Evolutionary conservation across 2,888 invertebrate genomes (phyloP).

Genomic region (Coleophora flavipennella): DNA sequence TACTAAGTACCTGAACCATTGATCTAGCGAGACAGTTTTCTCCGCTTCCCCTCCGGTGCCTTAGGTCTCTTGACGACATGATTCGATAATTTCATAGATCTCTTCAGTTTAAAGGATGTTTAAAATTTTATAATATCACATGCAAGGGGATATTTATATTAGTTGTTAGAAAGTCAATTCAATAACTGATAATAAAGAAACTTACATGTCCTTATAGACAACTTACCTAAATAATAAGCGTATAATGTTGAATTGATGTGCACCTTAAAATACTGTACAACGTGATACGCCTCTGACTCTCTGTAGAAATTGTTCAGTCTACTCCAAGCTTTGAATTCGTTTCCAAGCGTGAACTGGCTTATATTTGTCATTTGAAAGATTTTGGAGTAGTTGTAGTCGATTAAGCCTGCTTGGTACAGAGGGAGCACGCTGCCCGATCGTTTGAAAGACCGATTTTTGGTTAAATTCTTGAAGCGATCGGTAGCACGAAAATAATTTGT

Average conservation of each 20-base stretch:
- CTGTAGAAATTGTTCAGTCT: conserved; percentile 12
- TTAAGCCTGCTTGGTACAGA: conserved; percentile 35
- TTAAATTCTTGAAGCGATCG: conserved; percentile 39
- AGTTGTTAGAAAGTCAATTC: too few species aligned
- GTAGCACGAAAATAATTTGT: conserved; percentile 41
- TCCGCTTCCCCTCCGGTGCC: too few species aligned
- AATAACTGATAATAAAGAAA: too few species aligned
- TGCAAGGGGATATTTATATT: too few species aligned
- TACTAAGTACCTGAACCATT: too few species aligned
- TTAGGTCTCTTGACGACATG: too few species aligned
- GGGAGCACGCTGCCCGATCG: conserved; percentile 25
- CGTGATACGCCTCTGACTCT: conserved; percentile 22
- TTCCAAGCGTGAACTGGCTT: conserved; percentile 31
- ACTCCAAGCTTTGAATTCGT: conserved; percentile 21
- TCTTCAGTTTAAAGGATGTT: too few species aligned
- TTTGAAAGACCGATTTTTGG: conserved; percentile 33
- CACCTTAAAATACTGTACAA: conserved; percentile 59
- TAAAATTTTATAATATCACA: too few species aligned
- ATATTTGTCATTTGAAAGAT: conserved; percentile 41
- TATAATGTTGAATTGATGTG: conserved; percentile 53
- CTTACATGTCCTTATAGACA: too few species aligned
- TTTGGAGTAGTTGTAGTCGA: conserved; percentile 39
- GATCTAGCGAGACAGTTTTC: too few species aligned
- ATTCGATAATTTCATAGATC: too few species aligned
- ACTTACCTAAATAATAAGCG: conserved; percentile 45